Evolutionary conservation across 1,140 invertebrate species (phyloP).

Genomic region (Drosophila subobscura): DNA sequence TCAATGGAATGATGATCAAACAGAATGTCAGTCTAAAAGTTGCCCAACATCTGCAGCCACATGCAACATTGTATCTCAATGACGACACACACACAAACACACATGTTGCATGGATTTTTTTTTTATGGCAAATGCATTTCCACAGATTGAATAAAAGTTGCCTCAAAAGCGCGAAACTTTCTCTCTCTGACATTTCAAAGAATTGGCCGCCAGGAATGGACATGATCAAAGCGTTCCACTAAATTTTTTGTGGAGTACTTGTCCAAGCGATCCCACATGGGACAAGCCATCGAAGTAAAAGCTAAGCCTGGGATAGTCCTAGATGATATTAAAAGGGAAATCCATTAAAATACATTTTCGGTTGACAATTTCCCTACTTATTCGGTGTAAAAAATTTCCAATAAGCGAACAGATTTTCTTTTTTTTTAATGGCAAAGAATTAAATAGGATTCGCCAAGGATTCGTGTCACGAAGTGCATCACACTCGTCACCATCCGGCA

Average conservation of each 20-base stretch:
- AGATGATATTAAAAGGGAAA: no score
- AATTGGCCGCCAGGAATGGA: conserved; percentile 15
- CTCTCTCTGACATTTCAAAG: conserved; percentile 21
- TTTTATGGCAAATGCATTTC: conserved; percentile 44
- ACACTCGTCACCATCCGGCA: background rate
- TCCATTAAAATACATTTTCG: no score
- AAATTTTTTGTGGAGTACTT: no score
- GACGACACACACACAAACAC: background rate
- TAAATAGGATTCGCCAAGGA: no score
- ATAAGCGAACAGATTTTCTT: no score
- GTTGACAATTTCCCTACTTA: no score
- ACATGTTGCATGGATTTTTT: conserved; percentile 1
- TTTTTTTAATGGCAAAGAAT: no score
- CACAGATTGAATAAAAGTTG: conserved; percentile 39
- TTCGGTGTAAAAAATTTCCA: no score
- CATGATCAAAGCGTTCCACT: background rate
- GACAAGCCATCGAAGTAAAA: no score
- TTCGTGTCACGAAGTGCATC: background rate
- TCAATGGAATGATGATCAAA: conserved; percentile 13
- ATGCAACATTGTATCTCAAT: conserved; percentile 32
- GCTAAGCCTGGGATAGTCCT: no score
- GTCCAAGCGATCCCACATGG: no score
- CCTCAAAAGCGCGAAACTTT: conserved; percentile 9
- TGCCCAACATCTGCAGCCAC: conserved; percentile 37
- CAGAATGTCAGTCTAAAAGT: conserved; percentile 17